Base-by-base conservation (phyloP, 1,140 invertebrate genomes). In the Drosophila prosaltans region DNA sequence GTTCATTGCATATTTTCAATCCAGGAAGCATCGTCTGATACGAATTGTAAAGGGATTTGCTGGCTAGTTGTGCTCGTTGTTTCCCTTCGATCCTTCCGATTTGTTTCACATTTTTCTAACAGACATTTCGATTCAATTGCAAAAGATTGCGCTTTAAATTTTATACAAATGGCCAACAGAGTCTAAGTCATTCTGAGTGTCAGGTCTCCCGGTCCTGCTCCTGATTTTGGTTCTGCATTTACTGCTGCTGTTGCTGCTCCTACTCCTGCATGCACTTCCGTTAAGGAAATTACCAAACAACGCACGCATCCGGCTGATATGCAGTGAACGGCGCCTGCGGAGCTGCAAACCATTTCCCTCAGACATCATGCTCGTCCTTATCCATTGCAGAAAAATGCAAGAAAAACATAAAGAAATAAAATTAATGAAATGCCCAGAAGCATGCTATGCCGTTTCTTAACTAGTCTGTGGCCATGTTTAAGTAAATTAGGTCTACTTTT, bases 261-360 rank as follows among this genome's bases (percentile, higher is more conserved):
- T 66, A 69, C 72, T 73, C 74, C 83, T 81, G 82, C 84, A 81
- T 89, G 80, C 69, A 79, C 85, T 89, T 89, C 84, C 84, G 84
- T 78, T 80, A 84, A 89, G 84, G 84, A 89, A 89, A 89, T 89
- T 89, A 73, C 84, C 84, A 89, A 89, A 89, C 84, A 89, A 89
- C 78, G 80, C 78, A 85, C 80, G 85, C 78, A 84, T 89, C 84
- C 84, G 84, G 85, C 71, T 62, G 80, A 89, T 89, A 79, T 88
- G 84, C 68, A 58, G n/a, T 58, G 30, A 39, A 36, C 76, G 72
- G 26, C 81, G 81, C 80, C 80, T 86, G 78, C 67, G 81, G 79
- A 71, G 39, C 66, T 70, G 67, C 63, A 48, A 69, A 24, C 72
- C 77, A 69, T 39, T 69, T 64, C 63, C 77, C 43, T 7, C 6